Evolutionary conservation across 2,113 vertebrate species (phyloP).

Genomic region (Chlamydotis undulata): DNA sequence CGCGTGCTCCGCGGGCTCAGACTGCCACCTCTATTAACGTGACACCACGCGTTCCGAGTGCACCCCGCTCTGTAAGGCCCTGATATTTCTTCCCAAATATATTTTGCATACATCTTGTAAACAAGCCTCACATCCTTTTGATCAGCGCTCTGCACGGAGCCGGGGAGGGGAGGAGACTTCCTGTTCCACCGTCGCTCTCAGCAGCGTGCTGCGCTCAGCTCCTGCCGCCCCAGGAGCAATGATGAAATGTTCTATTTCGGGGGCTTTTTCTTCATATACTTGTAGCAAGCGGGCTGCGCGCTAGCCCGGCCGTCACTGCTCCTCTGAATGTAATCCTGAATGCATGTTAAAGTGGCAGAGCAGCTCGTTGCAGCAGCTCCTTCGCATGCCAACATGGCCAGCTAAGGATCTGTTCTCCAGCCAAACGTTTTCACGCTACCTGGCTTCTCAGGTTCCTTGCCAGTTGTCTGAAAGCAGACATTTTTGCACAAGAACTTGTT

Average conservation of each 20-base stretch:
- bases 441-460: not conserved
- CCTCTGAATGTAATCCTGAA: not conserved
- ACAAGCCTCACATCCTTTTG: conserved; percentile 52
- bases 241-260: conserved; percentile 56
- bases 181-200: conserved; percentile 21
- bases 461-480: not conserved
- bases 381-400: not conserved
- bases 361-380: not conserved
- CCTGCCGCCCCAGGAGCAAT: conserved; percentile 6
- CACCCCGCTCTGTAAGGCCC: not conserved
- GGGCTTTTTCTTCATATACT: not conserved
- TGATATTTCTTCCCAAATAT: not conserved
- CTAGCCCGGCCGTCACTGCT: not conserved
- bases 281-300: not conserved
- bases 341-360: not conserved
- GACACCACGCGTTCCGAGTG: not conserved
- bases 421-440: not conserved
- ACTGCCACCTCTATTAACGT: not conserved
- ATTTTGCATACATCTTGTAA: conserved; percentile 46
- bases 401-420: not conserved
- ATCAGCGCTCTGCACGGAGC: not conserved
- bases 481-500: not conserved
- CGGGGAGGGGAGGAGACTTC: conserved; percentile 55
- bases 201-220: conserved; percentile 22
- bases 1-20: not conserved